Percentiles rank a stretch among this genome's conserved stretches.
Evolutionary conservation across 2,888 invertebrate species (phyloP).

Genomic region (Neoitamus cyanurus): DNA sequence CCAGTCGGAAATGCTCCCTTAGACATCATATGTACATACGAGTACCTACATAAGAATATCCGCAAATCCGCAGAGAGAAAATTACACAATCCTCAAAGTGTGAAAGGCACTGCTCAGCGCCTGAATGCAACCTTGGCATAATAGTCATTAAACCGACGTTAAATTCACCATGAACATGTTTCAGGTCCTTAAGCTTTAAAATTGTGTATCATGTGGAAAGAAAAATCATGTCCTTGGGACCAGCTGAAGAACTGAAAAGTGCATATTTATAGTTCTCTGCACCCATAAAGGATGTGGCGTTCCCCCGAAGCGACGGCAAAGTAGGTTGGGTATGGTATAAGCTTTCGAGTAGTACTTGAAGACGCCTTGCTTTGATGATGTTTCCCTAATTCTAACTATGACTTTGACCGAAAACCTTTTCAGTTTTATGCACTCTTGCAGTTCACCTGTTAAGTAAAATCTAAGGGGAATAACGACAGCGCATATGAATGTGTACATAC

Average conservation of each 20-base stretch:
- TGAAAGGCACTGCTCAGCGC: neutral
- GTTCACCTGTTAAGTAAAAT: neutral
- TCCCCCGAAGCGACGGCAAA: neutral
- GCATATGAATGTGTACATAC: too few species aligned
- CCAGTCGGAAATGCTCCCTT: neutral
- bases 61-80: neutral
- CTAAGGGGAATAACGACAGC: neutral
- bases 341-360: neutral
- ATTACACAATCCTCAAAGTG: slow-evolving; percentile 12
- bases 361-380: neutral
- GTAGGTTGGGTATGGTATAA: neutral
- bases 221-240: slow-evolving; percentile 11
- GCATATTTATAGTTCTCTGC: slow-evolving; percentile 13
- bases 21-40: neutral
- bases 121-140: slow-evolving; percentile 17
- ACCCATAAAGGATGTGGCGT: neutral
- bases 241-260: slow-evolving; percentile 8
- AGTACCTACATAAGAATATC: neutral
- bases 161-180: slow-evolving; percentile 1
- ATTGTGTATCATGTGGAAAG: neutral
- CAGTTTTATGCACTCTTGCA: neutral
- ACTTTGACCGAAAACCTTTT: neutral
- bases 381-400: neutral
- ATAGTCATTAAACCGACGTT: slow-evolving; percentile 7
- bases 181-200: neutral